Percentiles rank a stretch among this genome's conserved stretches.
phyloP scores from a whole-genome alignment of 1,140 invertebrate species.

The Heliconius himera region DNA sequence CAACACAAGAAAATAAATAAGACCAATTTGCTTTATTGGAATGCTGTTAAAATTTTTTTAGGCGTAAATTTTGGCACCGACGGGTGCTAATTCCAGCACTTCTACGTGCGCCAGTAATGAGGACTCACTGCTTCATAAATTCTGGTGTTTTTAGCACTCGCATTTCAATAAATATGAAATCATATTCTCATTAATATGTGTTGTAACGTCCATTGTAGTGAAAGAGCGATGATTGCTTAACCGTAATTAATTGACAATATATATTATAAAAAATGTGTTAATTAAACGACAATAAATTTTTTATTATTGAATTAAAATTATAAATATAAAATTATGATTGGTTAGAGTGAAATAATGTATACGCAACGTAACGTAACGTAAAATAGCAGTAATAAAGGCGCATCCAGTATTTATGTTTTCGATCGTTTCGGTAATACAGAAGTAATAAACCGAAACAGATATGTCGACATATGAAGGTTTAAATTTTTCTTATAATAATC shows the following conservation, averaged over 20 bases:
- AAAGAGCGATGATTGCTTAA: background rate
- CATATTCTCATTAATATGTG: slow-evolving; percentile 17
- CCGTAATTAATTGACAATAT: background rate
- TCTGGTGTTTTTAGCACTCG: slow-evolving; percentile 42
- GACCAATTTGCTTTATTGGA: slow-evolving; percentile 57
- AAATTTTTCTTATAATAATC: slow-evolving; percentile 13
- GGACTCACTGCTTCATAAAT: slow-evolving; percentile 37
- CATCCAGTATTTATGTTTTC: slow-evolving; percentile 13
- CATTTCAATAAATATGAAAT: slow-evolving; percentile 35
- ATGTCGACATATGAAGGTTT: slow-evolving; percentile 5
- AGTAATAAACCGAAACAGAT: slow-evolving; percentile 23
- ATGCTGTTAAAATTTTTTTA: slow-evolving; percentile 59
- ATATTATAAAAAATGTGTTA: background rate
- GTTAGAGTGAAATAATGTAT: too few relatives aligned
- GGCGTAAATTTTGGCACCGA: slow-evolving; percentile 55
- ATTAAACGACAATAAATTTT: background rate
- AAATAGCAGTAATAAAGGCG: slow-evolving; percentile 19
- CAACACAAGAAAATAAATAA: slow-evolving; percentile 57
- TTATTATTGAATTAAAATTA: background rate
- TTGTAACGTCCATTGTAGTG: slow-evolving; percentile 22
- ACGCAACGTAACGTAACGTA: too few relatives aligned
- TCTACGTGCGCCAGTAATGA: slow-evolving; percentile 13
- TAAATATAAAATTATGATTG: background rate
- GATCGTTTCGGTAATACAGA: slow-evolving; percentile 16
- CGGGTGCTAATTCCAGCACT: slow-evolving; percentile 55